These are phyloP conservation scores for Taenioides sp. DNA, from an alignment of 2,797 vertebrate genomes.

Conservation along the genomic window DNA sequence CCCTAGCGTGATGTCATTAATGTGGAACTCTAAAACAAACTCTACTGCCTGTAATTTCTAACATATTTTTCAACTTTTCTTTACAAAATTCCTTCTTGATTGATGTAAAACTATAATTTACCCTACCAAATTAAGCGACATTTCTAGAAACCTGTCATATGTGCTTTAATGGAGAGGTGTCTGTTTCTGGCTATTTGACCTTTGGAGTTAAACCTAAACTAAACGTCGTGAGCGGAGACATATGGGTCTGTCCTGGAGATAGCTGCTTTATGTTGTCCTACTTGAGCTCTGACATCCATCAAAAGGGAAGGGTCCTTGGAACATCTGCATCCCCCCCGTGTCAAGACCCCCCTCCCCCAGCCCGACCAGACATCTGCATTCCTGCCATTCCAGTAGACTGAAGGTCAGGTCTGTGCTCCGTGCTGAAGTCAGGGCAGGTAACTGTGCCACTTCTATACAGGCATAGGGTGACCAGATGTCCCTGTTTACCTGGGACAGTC, in stretches of 20 bases:
- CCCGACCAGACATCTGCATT: conserved; percentile 54
- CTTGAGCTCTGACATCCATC: conserved; percentile 62
- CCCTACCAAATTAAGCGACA: too few relatives aligned
- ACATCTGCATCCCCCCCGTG: conserved; percentile 56
- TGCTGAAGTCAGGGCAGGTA: conserved; percentile 50
- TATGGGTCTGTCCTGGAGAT: conserved; percentile 38
- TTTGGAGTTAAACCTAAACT: conserved; percentile 39
- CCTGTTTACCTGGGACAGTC: too few relatives aligned
- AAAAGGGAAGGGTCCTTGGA: conserved; percentile 52
- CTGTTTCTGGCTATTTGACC: conserved; percentile 46
- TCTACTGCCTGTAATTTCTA: too few relatives aligned
- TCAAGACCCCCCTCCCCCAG: conserved; percentile 56
- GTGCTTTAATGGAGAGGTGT: conserved; percentile 13
- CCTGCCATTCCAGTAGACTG: conserved; percentile 61
- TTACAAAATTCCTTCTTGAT: too few relatives aligned
- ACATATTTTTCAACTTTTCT: too few relatives aligned
- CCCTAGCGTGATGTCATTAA: too few relatives aligned
- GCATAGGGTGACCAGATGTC: not conserved
- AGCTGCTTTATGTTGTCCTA: conserved; percentile 57
- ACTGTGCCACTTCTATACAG: conserved; percentile 11
- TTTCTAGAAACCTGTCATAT: too few relatives aligned
- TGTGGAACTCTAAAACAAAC: too few relatives aligned
- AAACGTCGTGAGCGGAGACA: conserved; percentile 39
- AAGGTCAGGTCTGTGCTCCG: conserved; percentile 47
- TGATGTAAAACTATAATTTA: too few relatives aligned